phyloP scores from a whole-genome alignment of 2,113 vertebrate species.

The Nannobrachium achirus region DNA sequence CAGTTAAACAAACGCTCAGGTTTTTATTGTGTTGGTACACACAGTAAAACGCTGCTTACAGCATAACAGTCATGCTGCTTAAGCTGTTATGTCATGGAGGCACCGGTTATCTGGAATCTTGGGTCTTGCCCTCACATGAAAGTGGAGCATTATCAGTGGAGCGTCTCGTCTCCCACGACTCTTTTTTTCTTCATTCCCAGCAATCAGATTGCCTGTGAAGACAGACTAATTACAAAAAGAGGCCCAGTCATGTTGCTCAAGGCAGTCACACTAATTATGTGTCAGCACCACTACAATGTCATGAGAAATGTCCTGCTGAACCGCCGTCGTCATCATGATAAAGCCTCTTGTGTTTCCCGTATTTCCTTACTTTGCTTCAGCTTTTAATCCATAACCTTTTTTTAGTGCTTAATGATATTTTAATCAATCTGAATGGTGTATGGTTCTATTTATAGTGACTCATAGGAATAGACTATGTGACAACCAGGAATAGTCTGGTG shows the following conservation, averaged over 20 bases:
- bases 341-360: background rate
- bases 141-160: constrained; percentile 25
- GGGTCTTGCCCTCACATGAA: constrained; percentile 6
- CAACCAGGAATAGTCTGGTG: no score
- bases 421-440: no score
- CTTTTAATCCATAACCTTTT: background rate
- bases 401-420: background rate
- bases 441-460: no score
- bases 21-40: no score
- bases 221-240: constrained; percentile 33
- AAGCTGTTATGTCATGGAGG: constrained; percentile 17
- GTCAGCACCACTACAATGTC: constrained; percentile 36
- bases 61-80: no score
- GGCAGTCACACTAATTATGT: constrained; percentile 14
- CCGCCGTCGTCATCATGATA: constrained; percentile 26
- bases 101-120: constrained; percentile 13
- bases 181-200: background rate
- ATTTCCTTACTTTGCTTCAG: background rate
- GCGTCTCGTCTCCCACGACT: background rate
- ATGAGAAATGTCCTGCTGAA: constrained; percentile 34
- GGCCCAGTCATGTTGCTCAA: constrained; percentile 8
- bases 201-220: background rate
- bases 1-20: no score
- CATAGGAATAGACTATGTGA: no score
- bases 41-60: no score